A percentile compares a stretch with the other conserved stretches of the same genome.
Conservation (phyloP, 2,888 invertebrate species). For the Sesia apiformis region DNA sequence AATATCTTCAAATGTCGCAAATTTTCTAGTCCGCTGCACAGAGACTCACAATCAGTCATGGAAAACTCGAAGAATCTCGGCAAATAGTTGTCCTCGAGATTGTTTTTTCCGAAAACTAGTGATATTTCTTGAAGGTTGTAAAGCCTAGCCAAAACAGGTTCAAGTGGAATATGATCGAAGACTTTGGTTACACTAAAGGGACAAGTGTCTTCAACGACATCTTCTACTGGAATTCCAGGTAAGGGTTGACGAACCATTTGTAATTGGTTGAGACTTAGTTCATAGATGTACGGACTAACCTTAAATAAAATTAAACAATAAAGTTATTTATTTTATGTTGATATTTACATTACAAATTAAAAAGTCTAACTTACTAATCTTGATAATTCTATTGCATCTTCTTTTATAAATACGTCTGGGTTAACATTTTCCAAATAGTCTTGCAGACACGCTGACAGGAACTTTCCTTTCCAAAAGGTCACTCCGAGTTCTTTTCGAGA, state of each 20-base stretch:
- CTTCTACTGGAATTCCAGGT: slow-evolving; percentile 37
- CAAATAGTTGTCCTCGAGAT: slow-evolving; percentile 66
- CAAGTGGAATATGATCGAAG: slow-evolving; percentile 75
- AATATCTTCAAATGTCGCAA: slow-evolving; percentile 65
- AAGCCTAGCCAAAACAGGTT: slow-evolving; percentile 65
- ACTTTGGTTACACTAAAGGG: slow-evolving; percentile 48
- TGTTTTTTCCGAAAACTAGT: slow-evolving; percentile 52
- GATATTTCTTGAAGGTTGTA: slow-evolving; percentile 69
- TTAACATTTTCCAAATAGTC: slow-evolving; percentile 57
- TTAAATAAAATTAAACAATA: slow-evolving; percentile 18
- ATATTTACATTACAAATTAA: background rate
- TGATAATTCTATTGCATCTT: slow-evolving; percentile 50
- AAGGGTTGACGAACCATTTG: slow-evolving; percentile 69
- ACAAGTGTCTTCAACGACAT: slow-evolving; percentile 46
- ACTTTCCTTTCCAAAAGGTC: slow-evolving; percentile 77
- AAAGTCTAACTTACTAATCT: slow-evolving; percentile 29
- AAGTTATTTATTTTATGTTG: background rate
- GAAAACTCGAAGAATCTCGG: slow-evolving; percentile 78
- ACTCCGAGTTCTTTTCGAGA: slow-evolving; percentile 45
- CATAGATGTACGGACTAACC: slow-evolving; percentile 68
- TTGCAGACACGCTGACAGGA: slow-evolving; percentile 54
- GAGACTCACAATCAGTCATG: slow-evolving; percentile 69
- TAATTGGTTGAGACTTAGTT: slow-evolving; percentile 65
- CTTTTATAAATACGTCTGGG: slow-evolving; percentile 57
- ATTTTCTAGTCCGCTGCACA: slow-evolving; percentile 67